phyloP scores from a whole-genome alignment of 2,113 vertebrate genomes.

The Scytalopus superciliaris region DNA sequence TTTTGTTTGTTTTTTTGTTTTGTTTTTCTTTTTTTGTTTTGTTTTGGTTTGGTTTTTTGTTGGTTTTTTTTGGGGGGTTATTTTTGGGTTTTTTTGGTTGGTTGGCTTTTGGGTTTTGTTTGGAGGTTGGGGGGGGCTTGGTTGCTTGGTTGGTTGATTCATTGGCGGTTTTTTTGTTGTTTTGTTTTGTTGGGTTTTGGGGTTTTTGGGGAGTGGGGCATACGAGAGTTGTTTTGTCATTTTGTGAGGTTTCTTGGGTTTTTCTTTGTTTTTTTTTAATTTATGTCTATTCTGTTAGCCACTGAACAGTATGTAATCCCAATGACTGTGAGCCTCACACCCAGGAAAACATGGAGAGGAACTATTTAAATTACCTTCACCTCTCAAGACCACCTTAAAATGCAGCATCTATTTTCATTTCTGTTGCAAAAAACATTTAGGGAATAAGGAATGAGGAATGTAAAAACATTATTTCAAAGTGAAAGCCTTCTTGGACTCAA shows the following conservation, averaged over 20 bases:
- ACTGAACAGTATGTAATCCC: background rate
- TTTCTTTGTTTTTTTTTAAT: background rate
- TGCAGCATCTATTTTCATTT: background rate
- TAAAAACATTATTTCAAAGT: background rate
- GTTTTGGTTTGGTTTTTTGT: no score
- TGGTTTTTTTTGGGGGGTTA: no score
- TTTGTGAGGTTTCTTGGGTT: accelerated
- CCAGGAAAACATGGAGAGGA: background rate
- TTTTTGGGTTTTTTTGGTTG: no score
- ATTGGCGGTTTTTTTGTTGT: background rate
- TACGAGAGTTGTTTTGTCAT: background rate
- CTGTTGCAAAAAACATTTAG: background rate
- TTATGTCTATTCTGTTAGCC: background rate
- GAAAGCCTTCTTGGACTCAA: background rate
- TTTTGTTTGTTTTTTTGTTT: background rate
- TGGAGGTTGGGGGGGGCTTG: accelerated
- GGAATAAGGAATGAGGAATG: background rate
- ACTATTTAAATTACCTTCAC: background rate
- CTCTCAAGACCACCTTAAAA: background rate
- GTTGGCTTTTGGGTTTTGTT: no score
- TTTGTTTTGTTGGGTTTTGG: background rate
- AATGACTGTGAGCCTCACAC: background rate
- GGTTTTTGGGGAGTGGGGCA: accelerated
- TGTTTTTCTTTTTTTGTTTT: no score
- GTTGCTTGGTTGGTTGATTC: background rate